Percentiles rank a stretch among this genome's conserved stretches.
These are phyloP conservation scores for Balearica regulorum DNA, from an alignment of 2,797 vertebrate species.

Conservation along the genomic window DNA sequence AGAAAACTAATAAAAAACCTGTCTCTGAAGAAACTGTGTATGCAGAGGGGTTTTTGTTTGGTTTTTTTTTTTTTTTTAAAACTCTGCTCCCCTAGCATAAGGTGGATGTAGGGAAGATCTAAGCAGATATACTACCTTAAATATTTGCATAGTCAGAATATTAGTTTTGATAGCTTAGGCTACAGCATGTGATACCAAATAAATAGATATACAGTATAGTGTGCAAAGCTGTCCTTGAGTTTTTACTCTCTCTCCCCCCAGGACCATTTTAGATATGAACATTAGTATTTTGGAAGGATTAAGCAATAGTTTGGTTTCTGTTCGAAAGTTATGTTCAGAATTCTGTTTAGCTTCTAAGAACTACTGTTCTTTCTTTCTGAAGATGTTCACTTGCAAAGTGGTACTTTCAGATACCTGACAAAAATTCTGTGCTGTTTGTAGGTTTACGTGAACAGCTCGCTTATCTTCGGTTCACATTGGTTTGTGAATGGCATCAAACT, in stretches of 20 bases:
- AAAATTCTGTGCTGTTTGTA: background rate
- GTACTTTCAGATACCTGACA: background rate
- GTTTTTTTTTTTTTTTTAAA: background rate
- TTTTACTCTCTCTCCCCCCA: background rate
- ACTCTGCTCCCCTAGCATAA: background rate
- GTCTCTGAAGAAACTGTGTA: background rate
- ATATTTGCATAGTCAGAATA: background rate
- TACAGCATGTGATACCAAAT: background rate
- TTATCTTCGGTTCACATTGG: background rate
- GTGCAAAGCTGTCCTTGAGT: background rate
- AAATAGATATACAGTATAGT: background rate
- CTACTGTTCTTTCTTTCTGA: background rate
- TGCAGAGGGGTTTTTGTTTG: background rate
- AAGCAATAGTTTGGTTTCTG: background rate
- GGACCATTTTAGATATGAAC: background rate
- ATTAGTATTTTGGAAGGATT: background rate
- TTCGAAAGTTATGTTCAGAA: background rate
- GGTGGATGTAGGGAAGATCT: background rate
- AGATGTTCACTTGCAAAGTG: background rate
- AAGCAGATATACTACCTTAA: background rate
- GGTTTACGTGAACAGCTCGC: background rate
- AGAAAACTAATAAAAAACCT: background rate
- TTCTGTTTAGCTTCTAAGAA: background rate
- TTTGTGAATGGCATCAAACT: background rate
- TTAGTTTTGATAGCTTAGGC: background rate